phyloP scores from a whole-genome alignment of 1,140 invertebrate species.

The Frieseomelitta varia region DNA sequence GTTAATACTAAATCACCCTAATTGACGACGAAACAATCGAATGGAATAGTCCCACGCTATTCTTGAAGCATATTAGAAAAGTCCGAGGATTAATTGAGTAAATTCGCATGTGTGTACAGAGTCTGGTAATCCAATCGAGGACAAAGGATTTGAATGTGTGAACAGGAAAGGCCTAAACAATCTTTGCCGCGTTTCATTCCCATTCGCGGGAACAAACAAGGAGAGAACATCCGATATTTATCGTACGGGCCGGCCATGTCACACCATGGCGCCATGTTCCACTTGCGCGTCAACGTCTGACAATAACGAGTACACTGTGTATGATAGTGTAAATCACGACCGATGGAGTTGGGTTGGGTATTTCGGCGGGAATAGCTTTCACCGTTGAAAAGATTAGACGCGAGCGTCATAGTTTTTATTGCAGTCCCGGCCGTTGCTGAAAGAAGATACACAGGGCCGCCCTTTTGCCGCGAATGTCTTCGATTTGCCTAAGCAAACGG shows the following conservation, averaged over 20 bases:
- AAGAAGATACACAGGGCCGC: conserved; percentile 51
- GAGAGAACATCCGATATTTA: background rate
- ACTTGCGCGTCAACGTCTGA: background rate
- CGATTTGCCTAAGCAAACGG: conserved; percentile 69
- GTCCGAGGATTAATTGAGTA: no score
- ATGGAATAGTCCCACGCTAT: no score
- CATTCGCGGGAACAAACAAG: background rate
- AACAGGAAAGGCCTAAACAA: no score
- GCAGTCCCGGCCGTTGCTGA: conserved; percentile 23
- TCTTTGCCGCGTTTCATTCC: background rate
- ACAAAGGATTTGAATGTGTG: no score
- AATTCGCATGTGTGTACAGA: no score
- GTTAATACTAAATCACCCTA: no score
- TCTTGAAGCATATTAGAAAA: no score
- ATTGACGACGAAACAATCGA: no score
- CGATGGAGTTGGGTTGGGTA: background rate
- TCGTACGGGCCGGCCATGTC: background rate
- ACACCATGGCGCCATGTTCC: background rate
- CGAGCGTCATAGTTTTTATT: conserved; percentile 58
- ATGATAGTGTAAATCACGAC: no score
- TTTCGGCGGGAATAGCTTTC: conserved; percentile 26
- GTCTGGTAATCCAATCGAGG: no score
- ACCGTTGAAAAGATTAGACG: conserved; percentile 42
- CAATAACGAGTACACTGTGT: background rate
- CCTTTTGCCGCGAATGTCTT: conserved; percentile 61